A percentile compares a stretch with the other conserved stretches of the same genome.
phyloP scores from a whole-genome alignment of 2,888 invertebrate genomes.

The Patella caerulea region DNA sequence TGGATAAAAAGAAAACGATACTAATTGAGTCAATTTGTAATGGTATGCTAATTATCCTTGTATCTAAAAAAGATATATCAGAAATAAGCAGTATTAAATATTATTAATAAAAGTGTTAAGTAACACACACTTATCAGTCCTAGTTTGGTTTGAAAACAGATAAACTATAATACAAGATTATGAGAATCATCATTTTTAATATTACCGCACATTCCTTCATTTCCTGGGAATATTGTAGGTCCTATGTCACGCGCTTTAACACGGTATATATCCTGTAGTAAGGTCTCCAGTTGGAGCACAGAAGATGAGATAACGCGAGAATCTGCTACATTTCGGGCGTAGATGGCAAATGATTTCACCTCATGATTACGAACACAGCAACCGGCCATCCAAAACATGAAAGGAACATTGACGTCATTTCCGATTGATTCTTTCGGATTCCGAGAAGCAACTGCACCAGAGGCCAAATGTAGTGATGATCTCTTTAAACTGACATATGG shows the following conservation, averaged over 20 bases:
- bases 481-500: conserved; percentile 19
- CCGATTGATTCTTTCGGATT: conserved; percentile 50
- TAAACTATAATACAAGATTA: conserved; percentile 19
- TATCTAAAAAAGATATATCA: no score
- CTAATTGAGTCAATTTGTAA: no score
- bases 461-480: conserved; percentile 38
- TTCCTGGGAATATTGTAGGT: conserved; percentile 56
- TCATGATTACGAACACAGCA: conserved; percentile 57
- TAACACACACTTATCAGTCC: no score
- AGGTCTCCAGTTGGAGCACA: conserved; percentile 54
- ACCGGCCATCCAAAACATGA: conserved; percentile 57
- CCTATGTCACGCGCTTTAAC: conserved; percentile 41
- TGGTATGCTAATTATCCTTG: no score
- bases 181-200: conserved; percentile 53
- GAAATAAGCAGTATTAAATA: no score
- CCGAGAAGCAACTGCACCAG: conserved; percentile 43
- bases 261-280: conserved; percentile 52
- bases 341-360: conserved; percentile 56
- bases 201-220: conserved; percentile 52
- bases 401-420: conserved; percentile 58
- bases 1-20: no score
- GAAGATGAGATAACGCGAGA: conserved; percentile 47
- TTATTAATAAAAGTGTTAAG: no score
- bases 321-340: conserved; percentile 49
- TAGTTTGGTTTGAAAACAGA: no score